Percentiles rank a stretch among this genome's conserved stretches.
These are phyloP conservation scores for Corythornis leucogaster DNA, from an alignment of 2,797 vertebrate genomes.

Conservation along the genomic window DNA sequence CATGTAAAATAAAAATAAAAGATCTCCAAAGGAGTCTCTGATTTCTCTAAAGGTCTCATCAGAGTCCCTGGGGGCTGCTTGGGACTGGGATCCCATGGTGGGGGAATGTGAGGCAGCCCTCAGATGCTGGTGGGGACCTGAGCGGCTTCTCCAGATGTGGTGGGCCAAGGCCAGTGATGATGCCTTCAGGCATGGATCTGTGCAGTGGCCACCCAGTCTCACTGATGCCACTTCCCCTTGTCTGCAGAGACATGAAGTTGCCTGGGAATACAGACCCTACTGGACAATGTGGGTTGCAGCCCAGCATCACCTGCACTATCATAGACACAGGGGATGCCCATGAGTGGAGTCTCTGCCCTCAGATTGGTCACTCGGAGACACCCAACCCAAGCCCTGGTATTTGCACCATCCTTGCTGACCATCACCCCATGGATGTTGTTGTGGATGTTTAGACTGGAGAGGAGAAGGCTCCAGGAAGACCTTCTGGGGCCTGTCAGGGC, in stretches of 20 bases:
- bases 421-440: background rate
- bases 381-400: background rate
- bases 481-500: background rate
- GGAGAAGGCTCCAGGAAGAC: background rate
- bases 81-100: fast-evolving
- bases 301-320: background rate
- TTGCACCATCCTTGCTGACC: background rate
- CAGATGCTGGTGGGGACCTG: background rate
- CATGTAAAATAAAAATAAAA: background rate
- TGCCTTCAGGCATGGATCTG: background rate
- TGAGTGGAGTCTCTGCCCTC: background rate
- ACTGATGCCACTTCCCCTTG: background rate
- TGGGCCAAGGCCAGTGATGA: background rate
- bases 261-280: background rate
- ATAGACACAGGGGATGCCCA: fast-evolving
- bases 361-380: fast-evolving
- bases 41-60: background rate
- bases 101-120: background rate
- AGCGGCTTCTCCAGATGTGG: background rate
- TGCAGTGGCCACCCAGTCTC: background rate
- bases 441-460: background rate
- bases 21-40: background rate
- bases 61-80: fast-evolving
- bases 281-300: fast-evolving
- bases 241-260: fast-evolving